Base-by-base conservation (phyloP, 2,113 vertebrate species). In the Kryptolebias marmoratus region DNA sequence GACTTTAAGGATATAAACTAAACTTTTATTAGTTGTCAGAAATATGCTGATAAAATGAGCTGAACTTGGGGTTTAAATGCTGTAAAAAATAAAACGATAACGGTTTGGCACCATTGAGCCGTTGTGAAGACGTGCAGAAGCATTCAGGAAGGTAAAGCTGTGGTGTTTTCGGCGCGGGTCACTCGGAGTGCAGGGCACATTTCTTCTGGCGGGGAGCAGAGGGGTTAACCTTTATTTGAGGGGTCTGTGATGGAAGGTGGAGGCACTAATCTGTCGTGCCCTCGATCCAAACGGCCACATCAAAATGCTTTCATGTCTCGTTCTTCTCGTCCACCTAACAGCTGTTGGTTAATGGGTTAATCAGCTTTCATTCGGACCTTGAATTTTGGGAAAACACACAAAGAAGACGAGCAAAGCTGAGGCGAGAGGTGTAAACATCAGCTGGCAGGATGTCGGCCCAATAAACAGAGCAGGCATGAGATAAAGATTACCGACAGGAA, bases 121-220 rank as follows among this genome's bases (percentile, higher is more conserved):
- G 32, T 73, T 1, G 10, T 0, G 0, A 54, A 82, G 82, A 71
- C 62, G 62, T 57, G 73, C 28, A 4, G 10, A 22, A 47, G 27
- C 31, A 63, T 45, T 52, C 31, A 36, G 63, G 50, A 45, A 52
- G 57, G 42, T 56, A 68, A 50, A 68, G 63, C 56, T n/a, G 22
- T 9, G 52, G 49, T 39, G 22, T 22, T 22, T 27, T 53, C 72
- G n/a, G 31, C 50, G 11, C 16, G 52, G 86, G 71, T 90, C 90
- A 85, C 62, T 47, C 32, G 78, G 76, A 89, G 90, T 90, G 56
- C 78, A 73, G 45, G 65, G 49, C 73, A 81, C 47, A 77, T 80
- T 80, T 81, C 47, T 58, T 16, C 52, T 10, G 64, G 64, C 27
- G 13, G 27, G 55, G 84, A 77, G 84, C 67, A 30, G 11, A n/a